A percentile compares a stretch with the other conserved stretches of the same genome.
phyloP scores from a whole-genome alignment of 1,140 invertebrate genomes.

The Hylaeus anthracinus region DNA sequence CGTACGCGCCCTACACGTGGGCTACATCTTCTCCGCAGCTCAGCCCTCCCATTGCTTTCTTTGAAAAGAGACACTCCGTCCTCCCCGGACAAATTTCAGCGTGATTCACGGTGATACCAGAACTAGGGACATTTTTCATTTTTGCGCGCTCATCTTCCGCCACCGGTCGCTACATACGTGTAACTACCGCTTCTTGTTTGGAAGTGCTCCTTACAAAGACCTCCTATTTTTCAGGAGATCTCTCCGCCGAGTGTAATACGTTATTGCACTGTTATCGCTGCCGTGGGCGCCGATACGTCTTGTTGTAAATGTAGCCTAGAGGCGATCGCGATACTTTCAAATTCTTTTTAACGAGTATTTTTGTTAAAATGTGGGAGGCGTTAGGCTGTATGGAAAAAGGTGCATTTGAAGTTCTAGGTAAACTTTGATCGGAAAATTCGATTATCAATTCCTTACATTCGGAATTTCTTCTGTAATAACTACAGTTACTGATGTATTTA shows the following conservation, averaged over 20 bases:
- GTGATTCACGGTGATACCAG: slow-evolving; percentile 50
- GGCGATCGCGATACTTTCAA: neutral
- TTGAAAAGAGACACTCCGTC: slow-evolving; percentile 17
- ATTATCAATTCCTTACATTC: no score
- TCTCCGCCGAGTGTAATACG: neutral
- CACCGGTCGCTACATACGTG: neutral
- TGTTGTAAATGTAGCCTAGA: neutral
- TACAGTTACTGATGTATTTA: no score
- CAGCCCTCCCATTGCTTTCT: slow-evolving; percentile 6
- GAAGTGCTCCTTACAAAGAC: slow-evolving; percentile 1
- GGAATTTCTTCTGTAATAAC: no score
- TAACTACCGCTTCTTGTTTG: slow-evolving; percentile 15
- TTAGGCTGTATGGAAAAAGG: no score
- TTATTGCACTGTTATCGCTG: slow-evolving; percentile 5
- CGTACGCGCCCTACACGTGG: slow-evolving; percentile 42
- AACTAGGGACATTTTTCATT: slow-evolving; percentile 35
- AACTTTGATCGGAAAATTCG: no score
- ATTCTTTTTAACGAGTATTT: neutral
- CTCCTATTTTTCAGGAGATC: neutral
- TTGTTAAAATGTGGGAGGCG: neutral
- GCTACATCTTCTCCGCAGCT: slow-evolving; percentile 47
- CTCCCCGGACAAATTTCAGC: slow-evolving; percentile 42
- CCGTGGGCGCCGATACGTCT: neutral
- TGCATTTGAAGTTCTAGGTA: no score
- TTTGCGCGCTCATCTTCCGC: neutral